Base-by-base conservation (phyloP, 2,113 vertebrate species). In the Pterocles gutturalis region DNA sequence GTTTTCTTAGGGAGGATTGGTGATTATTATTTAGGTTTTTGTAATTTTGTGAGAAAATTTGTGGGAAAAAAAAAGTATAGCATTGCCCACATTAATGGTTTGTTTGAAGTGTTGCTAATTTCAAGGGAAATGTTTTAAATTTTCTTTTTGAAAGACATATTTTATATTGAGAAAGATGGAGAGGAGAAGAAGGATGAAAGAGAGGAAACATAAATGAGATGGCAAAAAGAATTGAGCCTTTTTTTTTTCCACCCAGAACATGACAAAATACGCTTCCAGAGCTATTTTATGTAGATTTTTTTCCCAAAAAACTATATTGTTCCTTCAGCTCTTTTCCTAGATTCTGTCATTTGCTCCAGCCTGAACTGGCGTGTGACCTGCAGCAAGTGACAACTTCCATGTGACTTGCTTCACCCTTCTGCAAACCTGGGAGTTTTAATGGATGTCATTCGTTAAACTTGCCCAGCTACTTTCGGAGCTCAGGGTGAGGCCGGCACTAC, bases 271-370 rank as follows among this genome's bases (percentile, higher is more conserved):
- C 11, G 24, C 36, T 77, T 92, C 22, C 58, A 78, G 15, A 58
- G 8, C 7, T 81, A 70, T 70, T 77, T 66, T 62, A 58, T 28
- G 36, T 49, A 61, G 36, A 21, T 22, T 83, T 58, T 60, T 9
- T 2, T 2, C 9, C 3, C 1, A 0, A 4, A 12, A 93, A 67
- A 34, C 41, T 17, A 5, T 14, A 9, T 17, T 28, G 5, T 31
- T 87, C 38, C 16, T 95, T 78, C 51, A 82, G 18, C 28, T 67
- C 9, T 75, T 87, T 67, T 75, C 72, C 25, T 73, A 19, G 10
- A 54, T 80, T 65, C 43, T 89, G 69, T 57, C 60, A 67, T 45
- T 61, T 70, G 19, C 38, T 75, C 60, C 24, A 48, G 15, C 64
- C 29, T n/a, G 17, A 83, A 73, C 0, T 88, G 88, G 86, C 2